Evolutionary conservation across 2,888 invertebrate species (phyloP), one percentile per base, ranked within the genome.

Genomic region (Phasia obesa): DNA sequence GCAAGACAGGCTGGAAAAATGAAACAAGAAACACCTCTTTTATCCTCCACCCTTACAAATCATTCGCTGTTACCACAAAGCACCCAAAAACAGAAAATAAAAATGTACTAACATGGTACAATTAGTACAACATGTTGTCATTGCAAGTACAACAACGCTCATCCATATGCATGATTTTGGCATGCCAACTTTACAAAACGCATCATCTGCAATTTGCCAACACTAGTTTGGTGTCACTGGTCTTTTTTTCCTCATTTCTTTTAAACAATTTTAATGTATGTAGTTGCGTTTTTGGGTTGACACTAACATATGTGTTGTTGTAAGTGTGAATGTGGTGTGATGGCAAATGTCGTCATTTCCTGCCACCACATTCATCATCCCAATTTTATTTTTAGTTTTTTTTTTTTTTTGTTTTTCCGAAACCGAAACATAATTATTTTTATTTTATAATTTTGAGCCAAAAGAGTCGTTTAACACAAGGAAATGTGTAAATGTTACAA

Each of bases 81-180:
- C 9, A 15, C 7, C 27, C 79, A 17, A 53, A 38, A 67, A 35
- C 9, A 62, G 31, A 44, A 62, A 47, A 38, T n/a, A 53, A 70
- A 57, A 65, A 42, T 59, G 2, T 44, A 55, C 76, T 13, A 70
- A 75, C 75, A 81, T 76, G 74, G 74, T 65, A 83, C 82, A 83
- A 83, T 83, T 83, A 83, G 82, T 78, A 75, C 78, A 83, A 83
- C 78, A 83, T 83, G 82, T 83, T 83, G 78, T 83, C 78, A 75
- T 83, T 70, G 73, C 67, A 65, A 47, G 47, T 47, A 71, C 23
- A 35, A 51, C 42, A 76, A 70, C 76, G 73, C 47, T 74, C 70
- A 82, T 75, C 59, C 83, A 83, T 82, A 74, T 79, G 78, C 65
- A 83, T 67, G 74, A 79, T 60, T 69, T 53, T 59, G 59, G 17